A percentile compares a stretch with the other conserved stretches of the same genome.
Evolutionary conservation across 2,797 vertebrate species (phyloP).

Genomic region (Philypnodon macrostomus): DNA sequence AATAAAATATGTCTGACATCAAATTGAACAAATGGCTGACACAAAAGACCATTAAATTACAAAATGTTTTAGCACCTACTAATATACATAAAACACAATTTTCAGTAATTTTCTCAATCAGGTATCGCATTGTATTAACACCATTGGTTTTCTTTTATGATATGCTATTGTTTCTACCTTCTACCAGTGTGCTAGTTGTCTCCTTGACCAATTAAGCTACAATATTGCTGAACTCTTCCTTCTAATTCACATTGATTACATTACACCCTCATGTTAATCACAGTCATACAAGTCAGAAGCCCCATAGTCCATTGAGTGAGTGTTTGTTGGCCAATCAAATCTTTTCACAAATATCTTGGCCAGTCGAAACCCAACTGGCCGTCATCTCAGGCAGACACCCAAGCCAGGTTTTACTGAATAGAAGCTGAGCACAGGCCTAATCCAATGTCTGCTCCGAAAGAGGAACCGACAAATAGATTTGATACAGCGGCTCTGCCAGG

Average conservation of each 20-base stretch:
- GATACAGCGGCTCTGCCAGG: conserved; percentile 42
- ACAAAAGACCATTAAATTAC: no score
- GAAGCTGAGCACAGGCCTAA: conserved; percentile 38
- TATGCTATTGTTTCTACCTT: not conserved
- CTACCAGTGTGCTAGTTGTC: not conserved
- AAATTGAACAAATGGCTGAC: no score
- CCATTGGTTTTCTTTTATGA: no score
- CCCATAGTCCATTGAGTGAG: conserved; percentile 41
- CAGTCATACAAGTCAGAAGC: conserved; percentile 22
- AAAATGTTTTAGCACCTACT: no score
- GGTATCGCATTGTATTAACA: no score
- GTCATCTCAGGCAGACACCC: conserved; percentile 8
- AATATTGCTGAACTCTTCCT: not conserved
- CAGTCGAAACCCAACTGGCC: conserved; percentile 22
- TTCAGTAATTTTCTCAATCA: no score
- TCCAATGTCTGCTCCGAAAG: conserved; percentile 42
- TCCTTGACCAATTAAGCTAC: no score
- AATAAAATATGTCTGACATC: no score
- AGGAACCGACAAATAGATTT: conserved; percentile 57
- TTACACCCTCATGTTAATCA: not conserved
- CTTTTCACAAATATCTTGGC: conserved; percentile 30
- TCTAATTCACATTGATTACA: conserved; percentile 9
- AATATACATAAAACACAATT: no score
- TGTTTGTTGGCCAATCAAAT: conserved; percentile 29
- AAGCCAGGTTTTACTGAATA: conserved; percentile 33